phyloP scores from a whole-genome alignment of 2,113 vertebrate genomes.

The Nothocercus nigrocapillus region DNA sequence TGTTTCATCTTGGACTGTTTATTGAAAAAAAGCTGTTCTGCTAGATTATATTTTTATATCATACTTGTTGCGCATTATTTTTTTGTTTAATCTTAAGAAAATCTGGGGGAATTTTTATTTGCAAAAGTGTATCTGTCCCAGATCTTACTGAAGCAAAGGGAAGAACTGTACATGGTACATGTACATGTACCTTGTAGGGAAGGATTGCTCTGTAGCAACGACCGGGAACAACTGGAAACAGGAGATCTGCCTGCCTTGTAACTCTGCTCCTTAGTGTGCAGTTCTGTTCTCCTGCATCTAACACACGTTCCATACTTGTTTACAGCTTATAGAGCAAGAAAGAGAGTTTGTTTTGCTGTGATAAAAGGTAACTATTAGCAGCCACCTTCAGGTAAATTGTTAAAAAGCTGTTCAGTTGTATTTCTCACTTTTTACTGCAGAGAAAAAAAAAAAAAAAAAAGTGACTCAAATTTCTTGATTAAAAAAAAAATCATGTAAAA shows the following conservation, averaged over 20 bases:
- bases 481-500: neutral
- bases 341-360: conserved; percentile 30
- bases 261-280: neutral
- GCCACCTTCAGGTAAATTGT: conserved; percentile 28
- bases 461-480: neutral
- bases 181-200: neutral
- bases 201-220: neutral
- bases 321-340: neutral
- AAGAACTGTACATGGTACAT: rapidly evolving
- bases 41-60: neutral
- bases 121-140: neutral
- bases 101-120: neutral
- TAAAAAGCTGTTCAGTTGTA: neutral
- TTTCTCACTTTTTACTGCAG: conserved; percentile 19
- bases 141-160: neutral
- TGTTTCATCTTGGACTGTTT: neutral
- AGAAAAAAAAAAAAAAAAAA: neutral
- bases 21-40: neutral
- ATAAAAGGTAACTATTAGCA: conserved; percentile 26
- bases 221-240: neutral
- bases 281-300: neutral
- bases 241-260: neutral
- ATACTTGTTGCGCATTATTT: neutral
- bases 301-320: neutral
- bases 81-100: neutral